Conservation (phyloP, 2,113 vertebrate genomes). For the Symphodus melops region DNA sequence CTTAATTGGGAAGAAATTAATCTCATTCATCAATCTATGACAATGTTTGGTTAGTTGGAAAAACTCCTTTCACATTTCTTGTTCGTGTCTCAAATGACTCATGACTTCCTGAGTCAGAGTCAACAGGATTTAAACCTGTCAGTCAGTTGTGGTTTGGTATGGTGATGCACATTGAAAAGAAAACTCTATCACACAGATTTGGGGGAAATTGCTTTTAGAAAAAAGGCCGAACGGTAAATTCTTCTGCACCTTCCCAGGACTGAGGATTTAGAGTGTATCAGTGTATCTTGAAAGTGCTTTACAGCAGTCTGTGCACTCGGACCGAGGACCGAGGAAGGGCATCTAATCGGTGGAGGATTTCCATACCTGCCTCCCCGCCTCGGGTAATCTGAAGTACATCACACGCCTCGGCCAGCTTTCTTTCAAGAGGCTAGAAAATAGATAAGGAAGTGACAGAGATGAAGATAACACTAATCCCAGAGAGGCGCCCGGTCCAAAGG, state of each 20-base stretch:
- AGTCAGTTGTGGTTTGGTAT: not conserved
- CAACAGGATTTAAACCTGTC: not conserved
- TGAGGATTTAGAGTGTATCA: constrained; percentile 38
- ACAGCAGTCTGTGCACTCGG: constrained; percentile 52
- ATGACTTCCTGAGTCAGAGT: not conserved
- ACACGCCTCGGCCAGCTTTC: constrained; percentile 68
- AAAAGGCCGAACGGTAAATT: constrained; percentile 9
- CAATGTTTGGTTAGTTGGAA: not conserved
- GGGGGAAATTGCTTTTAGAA: not conserved
- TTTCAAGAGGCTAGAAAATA: constrained; percentile 73
- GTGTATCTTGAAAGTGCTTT: constrained; percentile 33
- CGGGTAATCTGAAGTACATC: constrained; percentile 76
- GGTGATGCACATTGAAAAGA: not conserved
- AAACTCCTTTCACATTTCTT: not conserved
- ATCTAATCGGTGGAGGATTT: constrained; percentile 77
- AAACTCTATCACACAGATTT: no score
- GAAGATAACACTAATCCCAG: constrained; percentile 73
- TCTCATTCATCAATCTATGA: not conserved
- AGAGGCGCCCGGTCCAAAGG: constrained; percentile 48
- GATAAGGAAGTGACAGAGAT: constrained; percentile 79
- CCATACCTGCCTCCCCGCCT: constrained; percentile 65
- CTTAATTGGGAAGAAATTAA: not conserved
- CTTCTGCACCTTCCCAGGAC: constrained; percentile 24
- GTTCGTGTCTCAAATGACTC: not conserved
- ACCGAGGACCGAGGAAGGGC: constrained; percentile 61